These are phyloP conservation scores for Hyppa rectilinea DNA, from an alignment of 2,888 invertebrate species.

Conservation along the genomic window DNA sequence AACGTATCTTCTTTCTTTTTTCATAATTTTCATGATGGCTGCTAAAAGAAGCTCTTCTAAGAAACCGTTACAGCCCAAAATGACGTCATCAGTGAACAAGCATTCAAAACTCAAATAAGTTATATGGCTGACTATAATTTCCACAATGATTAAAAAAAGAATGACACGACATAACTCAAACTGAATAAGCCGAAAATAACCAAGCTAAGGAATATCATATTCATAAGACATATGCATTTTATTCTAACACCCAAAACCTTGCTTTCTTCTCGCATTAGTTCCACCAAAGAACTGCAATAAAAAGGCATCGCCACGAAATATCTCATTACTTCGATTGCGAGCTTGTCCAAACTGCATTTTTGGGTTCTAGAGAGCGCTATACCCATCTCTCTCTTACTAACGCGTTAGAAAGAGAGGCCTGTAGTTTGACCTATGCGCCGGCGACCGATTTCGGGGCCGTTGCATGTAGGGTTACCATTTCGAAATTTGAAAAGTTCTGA, in stretches of 20 bases:
- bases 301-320: conserved; percentile 50
- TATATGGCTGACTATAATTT: not conserved
- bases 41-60: too few relatives aligned
- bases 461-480: conserved; percentile 42
- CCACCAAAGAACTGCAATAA: conserved; percentile 53
- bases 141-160: not conserved
- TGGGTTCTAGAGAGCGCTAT: conserved; percentile 73
- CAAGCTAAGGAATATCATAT: not conserved
- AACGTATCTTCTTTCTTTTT: too few relatives aligned
- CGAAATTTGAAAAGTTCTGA: conserved; percentile 4
- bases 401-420: conserved; percentile 66
- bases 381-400: conserved; percentile 70
- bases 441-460: conserved; percentile 74
- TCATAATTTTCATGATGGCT: too few relatives aligned
- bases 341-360: conserved; percentile 66
- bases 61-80: not conserved
- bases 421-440: conserved; percentile 75
- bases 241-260: conserved; percentile 28
- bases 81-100: not conserved
- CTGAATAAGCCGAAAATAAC: not conserved
- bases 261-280: conserved; percentile 51
- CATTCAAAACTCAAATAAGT: not conserved
- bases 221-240: conserved; percentile 5
- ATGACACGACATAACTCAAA: not conserved
- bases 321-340: conserved; percentile 63